Evolutionary conservation across 2,113 vertebrate genomes (phyloP), one percentile per base, ranked within the genome.

Genomic region (Channa maculata): DNA sequence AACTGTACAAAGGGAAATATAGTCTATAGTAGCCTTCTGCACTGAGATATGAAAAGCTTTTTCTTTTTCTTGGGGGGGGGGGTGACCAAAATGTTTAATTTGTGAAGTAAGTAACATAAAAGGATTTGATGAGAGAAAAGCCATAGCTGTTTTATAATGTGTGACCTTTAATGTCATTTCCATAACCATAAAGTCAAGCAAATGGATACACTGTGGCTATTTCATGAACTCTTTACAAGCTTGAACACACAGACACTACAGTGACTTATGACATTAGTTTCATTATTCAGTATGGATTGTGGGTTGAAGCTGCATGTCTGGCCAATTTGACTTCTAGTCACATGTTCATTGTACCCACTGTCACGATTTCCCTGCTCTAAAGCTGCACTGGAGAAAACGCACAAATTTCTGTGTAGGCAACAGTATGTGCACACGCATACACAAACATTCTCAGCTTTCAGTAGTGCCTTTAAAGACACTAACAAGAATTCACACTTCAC

Each of bases 401-500:
- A 38, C 34, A 76, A 45, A n/a, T 52, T 71, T 24, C 37, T 71
- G 6, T 58, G 41, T 51, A 43, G 10, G 5, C 52, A 5, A 67
- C 57, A 65, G 51, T 36, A 54, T 55, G 55, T 3, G 46, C 7
- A 34, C 24, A 54, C 62, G 55, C 5, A 50, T 8, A 33, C 24
- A 53, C 53, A 24, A 24, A 24, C 24, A 24, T 24, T 24, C 48
- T 71, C 50, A 69, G n/a, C 62, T 60, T 66, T 65, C 44, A 53
- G 54, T 33, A 15, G 75, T 62, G 67, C 1, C 4, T 81, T 85
- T 72, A 63, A 52, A 80, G 61, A 76, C 65, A 58, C 69, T 63
- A 66, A 87, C 76, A 86, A 70, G 74, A 59, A 75, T 81, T 83
- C 60, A 79, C 44, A 64, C 79, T 76, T 83, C 53, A 78, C 1